Evolutionary conservation across 2,113 vertebrate species (phyloP).

Genomic region (Tragelaphus buxtoni): DNA sequence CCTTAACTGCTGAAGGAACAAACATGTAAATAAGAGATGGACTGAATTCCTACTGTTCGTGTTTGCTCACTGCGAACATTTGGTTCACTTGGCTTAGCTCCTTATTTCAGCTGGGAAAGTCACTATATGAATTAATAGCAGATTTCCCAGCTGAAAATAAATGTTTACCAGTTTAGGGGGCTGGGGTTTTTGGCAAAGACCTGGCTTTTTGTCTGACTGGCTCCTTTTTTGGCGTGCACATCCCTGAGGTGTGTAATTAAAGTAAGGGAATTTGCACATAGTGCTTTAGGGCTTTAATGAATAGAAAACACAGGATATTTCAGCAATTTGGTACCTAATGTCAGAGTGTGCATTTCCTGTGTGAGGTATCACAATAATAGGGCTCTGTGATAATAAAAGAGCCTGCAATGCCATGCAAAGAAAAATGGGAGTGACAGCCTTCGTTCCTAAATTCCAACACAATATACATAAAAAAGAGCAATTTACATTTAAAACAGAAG

Average conservation of each 20-base stretch:
- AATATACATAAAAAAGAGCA: conserved; percentile 77
- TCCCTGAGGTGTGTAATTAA: conserved; percentile 87
- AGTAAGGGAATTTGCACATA: conserved; percentile 83
- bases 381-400: conserved; percentile 70
- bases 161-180: conserved; percentile 81
- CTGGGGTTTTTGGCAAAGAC: conserved; percentile 78
- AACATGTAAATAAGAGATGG: conserved; percentile 79
- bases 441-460: conserved; percentile 79
- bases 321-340: conserved; percentile 79
- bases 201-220: conserved; percentile 81
- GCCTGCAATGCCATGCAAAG: conserved; percentile 67
- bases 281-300: conserved; percentile 82
- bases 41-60: conserved; percentile 76
- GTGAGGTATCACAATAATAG: conserved; percentile 76
- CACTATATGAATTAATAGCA: conserved; percentile 86
- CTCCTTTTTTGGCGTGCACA: conserved; percentile 78
- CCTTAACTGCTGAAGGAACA: conserved; percentile 75
- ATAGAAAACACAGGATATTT: conserved; percentile 82
- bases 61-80: conserved; percentile 83
- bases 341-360: conserved; percentile 78
- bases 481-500: conserved; percentile 78
- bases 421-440: conserved; percentile 59
- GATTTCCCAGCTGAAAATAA: conserved; percentile 86
- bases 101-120: conserved; percentile 85
- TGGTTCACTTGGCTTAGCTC: conserved; percentile 81